A percentile compares a stretch with the other conserved stretches of the same genome.
phyloP scores from a whole-genome alignment of 2,888 invertebrate genomes.

The Chrysina gloriosa region DNA sequence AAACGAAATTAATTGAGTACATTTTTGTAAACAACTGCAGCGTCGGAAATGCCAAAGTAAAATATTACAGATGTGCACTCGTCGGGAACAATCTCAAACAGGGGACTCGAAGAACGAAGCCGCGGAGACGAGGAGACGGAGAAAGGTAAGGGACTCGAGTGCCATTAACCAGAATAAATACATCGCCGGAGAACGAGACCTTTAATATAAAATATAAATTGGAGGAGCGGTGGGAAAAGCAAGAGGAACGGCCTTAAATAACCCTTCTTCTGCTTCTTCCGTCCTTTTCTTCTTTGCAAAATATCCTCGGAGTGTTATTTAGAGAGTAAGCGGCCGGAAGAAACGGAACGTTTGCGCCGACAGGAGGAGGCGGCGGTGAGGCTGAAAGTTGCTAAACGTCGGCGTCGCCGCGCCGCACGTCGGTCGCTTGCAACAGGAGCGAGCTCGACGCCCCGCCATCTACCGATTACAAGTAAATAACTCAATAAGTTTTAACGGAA shows the following conservation, averaged over 20 bases:
- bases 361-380: no score
- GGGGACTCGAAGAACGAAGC: no score
- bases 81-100: no score
- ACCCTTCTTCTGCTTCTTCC: not conserved
- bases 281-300: no score
- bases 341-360: not conserved
- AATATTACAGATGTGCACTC: no score
- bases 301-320: not conserved
- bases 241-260: not conserved
- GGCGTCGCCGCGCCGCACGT: not conserved
- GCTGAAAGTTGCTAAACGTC: not conserved
- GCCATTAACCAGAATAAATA: constrained; percentile 18
- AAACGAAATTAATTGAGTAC: no score
- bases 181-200: constrained; percentile 1
- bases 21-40: no score
- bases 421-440: not conserved
- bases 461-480: constrained; percentile 28
- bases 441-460: not conserved
- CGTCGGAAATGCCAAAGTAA: no score
- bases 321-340: not conserved
- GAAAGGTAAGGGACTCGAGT: no score
- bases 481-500: constrained; percentile 47
- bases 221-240: not conserved
- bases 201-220: constrained; percentile 19
- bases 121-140: no score